Evolutionary conservation across 2,797 vertebrate genomes (phyloP), one percentile per base, ranked within the genome.

Genomic region (Brotula barbata): DNA sequence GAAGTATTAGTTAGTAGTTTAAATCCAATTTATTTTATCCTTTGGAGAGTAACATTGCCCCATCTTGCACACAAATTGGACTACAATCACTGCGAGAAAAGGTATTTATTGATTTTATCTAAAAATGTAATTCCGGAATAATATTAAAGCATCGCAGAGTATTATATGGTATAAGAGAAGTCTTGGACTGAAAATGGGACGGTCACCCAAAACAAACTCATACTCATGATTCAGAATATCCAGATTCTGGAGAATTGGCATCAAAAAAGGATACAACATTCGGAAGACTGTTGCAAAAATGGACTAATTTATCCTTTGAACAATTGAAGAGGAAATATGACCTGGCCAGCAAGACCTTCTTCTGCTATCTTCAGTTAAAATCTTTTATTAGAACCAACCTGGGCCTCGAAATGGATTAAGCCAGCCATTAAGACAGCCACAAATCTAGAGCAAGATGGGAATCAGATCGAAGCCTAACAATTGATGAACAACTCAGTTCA

Each of bases 261-360:
- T 28, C 25, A 28, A 4, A 28, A 28, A 28, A 7, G 25, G 25
- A 28, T 28, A 4, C 25, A 19, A 6, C 5, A 12, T 19, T 5
- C 11, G 48, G 16, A 36, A 3, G 31, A 50, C 6, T 50, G 48
- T 12, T 36, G 2, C 6, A 36, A 25, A 7, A 41, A 28, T n/a
- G 14, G 51, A 41, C n/a, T 12, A 12, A 6, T 53, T 6, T 53
- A n/a, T 17, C 15, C 2, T 53, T 40, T 41, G 51, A 53, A 41
- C 20, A 41, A 23, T 14, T 52, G 21, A 28, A 28, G 7, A 53
- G 20, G 8, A 54, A 54, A 25, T 54, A 41, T 21, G 16, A 22
- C 4, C 7, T 53, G 5, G 11, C 36, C 15, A 42, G 13, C n/a
- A 28, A 55, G 1, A 55, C 40, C 23, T 43, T 55, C 13, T 14